Percentiles rank a stretch among this genome's conserved stretches.
phyloP scores from a whole-genome alignment of 2,888 invertebrate genomes.

The Megalurothrips usitatus region DNA sequence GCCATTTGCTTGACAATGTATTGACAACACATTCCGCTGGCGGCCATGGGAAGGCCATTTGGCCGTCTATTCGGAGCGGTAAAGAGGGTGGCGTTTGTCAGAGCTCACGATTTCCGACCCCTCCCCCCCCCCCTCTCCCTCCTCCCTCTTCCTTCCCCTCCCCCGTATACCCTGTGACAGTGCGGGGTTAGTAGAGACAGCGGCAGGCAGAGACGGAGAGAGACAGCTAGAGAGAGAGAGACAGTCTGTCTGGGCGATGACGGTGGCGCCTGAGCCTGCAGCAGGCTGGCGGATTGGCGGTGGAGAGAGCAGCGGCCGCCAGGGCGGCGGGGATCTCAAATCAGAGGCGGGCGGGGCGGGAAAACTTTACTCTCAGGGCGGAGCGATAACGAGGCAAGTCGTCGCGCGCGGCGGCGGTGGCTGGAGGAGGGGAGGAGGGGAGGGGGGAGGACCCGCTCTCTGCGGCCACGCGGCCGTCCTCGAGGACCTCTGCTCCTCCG shows the following conservation, averaged over 20 bases:
- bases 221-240: background rate
- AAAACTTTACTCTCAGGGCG: background rate
- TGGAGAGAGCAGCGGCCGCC: background rate
- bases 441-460: no score
- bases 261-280: no score
- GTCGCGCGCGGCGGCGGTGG: background rate
- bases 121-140: background rate
- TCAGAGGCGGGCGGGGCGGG: background rate
- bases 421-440: no score
- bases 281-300: no score
- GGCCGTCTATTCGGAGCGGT: background rate
- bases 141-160: background rate
- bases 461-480: no score
- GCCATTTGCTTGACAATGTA: conserved; percentile 11
- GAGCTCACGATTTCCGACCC: background rate
- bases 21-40: background rate
- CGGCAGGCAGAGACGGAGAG: background rate
- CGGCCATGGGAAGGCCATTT: background rate
- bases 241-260: background rate
- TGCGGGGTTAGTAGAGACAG: no score
- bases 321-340: background rate
- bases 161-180: no score
- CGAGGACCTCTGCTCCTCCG: no score
- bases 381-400: background rate
- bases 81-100: conserved; percentile 6